Base-by-base conservation (phyloP, 2,797 vertebrate species). In the Otolemur crassicaudatus region DNA sequence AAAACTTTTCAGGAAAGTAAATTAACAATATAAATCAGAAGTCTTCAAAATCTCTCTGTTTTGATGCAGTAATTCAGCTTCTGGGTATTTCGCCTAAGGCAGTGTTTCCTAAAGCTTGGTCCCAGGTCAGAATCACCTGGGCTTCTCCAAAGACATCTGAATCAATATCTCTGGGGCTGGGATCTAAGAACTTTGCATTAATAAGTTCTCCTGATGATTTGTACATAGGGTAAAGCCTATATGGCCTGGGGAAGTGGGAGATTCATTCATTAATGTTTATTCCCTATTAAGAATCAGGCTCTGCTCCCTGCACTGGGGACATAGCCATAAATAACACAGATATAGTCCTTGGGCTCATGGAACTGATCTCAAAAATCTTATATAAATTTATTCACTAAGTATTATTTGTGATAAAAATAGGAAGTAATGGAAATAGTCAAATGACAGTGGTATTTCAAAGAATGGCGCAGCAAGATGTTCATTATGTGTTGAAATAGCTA, bases 21-120 rank as follows among this genome's bases (percentile, higher is more conserved):
- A 94, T 73, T 90, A 84, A 56, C 85, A 87, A n/a, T 87, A 70
- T 80, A 80, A 96, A 92, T 69, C 65, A 88, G 85, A 92, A 31
- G 34, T 23, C n/a, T 94, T 87, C 34, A 69, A 87, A 82, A 72
- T 67, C 87, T 73, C 76, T 69, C 7, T 34, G 29, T 73, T 95
- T 82, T 87, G 84, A 80, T 49, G 22, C 53, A 56, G 10, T 61
- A 67, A 84, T 92, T 92, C 65, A 43, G 43, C 17, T 17, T 85
- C 49, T 85, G 3, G 43, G 12, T 69, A 29, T 40, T 60, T 94
- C 58, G 61, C 85, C 31, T 31, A 65, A 90, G 72, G 72, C 65
- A 60, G 67, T 83, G 3, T 92, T 97, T 95, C 75, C 69, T 63
- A 93, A 53, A 79, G 65, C 20, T 13, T 67, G 37, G 61, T 70